These are phyloP conservation scores for Megaceryle torquata DNA, from an alignment of 2,113 vertebrate species.

Conservation along the genomic window DNA sequence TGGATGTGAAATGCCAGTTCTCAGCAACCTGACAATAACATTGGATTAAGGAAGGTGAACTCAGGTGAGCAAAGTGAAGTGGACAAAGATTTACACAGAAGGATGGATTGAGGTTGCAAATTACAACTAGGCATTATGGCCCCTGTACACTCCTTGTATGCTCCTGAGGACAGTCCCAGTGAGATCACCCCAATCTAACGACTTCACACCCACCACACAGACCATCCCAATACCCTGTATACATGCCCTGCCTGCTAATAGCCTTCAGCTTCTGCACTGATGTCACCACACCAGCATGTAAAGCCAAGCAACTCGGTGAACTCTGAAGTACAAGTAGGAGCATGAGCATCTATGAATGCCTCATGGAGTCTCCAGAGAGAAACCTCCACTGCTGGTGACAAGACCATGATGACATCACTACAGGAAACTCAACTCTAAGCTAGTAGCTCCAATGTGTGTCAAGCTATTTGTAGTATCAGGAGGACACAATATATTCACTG, in stretches of 20 bases:
- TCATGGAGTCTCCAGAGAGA: not conserved
- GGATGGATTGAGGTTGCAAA: not conserved
- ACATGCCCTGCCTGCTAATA: not conserved
- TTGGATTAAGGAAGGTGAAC: not conserved
- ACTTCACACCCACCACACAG: not conserved
- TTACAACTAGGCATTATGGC: not conserved
- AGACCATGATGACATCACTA: not conserved
- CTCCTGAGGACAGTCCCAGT: not conserved
- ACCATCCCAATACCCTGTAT: not conserved
- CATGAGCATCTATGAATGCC: not conserved
- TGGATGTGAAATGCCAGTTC: not conserved
- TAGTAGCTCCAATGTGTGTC: not conserved
- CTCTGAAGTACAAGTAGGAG: not conserved
- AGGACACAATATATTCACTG: not conserved
- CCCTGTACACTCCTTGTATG: too few relatives aligned
- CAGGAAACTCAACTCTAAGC: not conserved
- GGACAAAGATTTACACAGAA: not conserved
- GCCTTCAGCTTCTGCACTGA: not conserved
- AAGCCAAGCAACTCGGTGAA: not conserved
- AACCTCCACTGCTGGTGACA: not conserved
- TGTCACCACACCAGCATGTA: accelerated
- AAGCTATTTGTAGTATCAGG: not conserved
- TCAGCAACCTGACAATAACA: not conserved
- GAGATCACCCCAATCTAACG: not conserved
- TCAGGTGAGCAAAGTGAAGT: not conserved